These are phyloP conservation scores for Epinephelus coioides DNA, from an alignment of 2,797 vertebrate genomes.

Conservation along the genomic window DNA sequence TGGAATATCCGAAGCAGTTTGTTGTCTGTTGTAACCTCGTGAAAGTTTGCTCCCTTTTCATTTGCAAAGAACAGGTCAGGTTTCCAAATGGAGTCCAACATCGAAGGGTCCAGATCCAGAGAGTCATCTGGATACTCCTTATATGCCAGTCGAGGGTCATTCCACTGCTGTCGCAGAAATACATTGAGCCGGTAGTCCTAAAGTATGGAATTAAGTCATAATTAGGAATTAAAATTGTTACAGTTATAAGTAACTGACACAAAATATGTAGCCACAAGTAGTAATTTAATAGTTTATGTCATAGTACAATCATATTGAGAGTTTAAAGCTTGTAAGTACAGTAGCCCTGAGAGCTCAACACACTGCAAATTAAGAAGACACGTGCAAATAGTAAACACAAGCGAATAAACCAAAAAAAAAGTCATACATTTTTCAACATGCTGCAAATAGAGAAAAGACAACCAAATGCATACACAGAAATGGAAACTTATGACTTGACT, in stretches of 20 bases:
- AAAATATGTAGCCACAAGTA: not conserved
- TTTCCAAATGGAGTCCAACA: conserved; percentile 98
- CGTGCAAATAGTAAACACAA: too few relatives aligned
- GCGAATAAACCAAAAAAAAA: too few relatives aligned
- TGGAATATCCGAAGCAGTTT: conserved; percentile 96
- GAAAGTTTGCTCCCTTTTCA: conserved; percentile 96
- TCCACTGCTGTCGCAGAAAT: conserved; percentile 97
- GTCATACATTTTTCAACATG: too few relatives aligned
- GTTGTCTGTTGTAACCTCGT: conserved; percentile 96
- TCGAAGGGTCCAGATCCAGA: conserved; percentile 94
- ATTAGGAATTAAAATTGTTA: not conserved
- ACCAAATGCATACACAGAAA: too few relatives aligned
- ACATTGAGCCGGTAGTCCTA: conserved; percentile 96
- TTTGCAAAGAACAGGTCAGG: conserved; percentile 97
- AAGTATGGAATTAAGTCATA: not conserved
- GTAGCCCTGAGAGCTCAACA: not conserved
- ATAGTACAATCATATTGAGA: not conserved
- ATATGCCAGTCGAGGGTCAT: conserved; percentile 94
- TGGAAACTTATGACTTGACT: too few relatives aligned
- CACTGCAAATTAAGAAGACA: not conserved
- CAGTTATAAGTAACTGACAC: not conserved
- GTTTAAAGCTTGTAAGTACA: not conserved
- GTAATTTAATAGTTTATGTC: not conserved
- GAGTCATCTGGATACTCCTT: conserved; percentile 95
- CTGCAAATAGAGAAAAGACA: too few relatives aligned